Conservation (phyloP, 2,888 invertebrate genomes). For the Oscheius sp. region DNA sequence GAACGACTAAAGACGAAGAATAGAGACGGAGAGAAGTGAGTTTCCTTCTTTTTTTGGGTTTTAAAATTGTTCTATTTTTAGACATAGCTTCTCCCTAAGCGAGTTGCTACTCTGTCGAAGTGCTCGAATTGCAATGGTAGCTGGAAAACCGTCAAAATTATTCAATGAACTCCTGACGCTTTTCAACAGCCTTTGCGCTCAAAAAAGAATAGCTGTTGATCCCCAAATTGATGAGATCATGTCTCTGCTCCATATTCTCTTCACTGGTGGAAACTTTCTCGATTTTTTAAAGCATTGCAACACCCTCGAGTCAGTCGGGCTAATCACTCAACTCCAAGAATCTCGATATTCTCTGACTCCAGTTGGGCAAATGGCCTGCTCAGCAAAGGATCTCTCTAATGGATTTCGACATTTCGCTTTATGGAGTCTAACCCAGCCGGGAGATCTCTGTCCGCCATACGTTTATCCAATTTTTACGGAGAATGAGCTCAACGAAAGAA, state of each 20-base stretch:
- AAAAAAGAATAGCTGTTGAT: slow-evolving; percentile 16
- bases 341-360: background rate
- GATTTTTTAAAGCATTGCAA: slow-evolving; percentile 13
- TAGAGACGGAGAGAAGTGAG: slow-evolving; percentile 16
- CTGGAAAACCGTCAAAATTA: background rate
- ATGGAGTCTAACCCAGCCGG: slow-evolving; percentile 14
- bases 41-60: background rate
- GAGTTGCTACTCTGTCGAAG: slow-evolving; percentile 9
- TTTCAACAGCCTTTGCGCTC: slow-evolving; percentile 7
- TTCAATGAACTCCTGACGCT: slow-evolving; percentile 3
- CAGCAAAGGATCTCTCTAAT: background rate
- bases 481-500: slow-evolving; percentile 3
- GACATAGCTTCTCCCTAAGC: slow-evolving; percentile 8
- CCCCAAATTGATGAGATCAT: slow-evolving; percentile 8
- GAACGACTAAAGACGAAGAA: slow-evolving; percentile 15
- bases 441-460: slow-evolving; percentile 12
- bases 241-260: slow-evolving; percentile 18
- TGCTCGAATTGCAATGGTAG: slow-evolving; percentile 9
- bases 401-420: slow-evolving; percentile 11
- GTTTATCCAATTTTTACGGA: slow-evolving; percentile 17
- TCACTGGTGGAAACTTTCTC: slow-evolving; percentile 8
- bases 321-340: background rate
- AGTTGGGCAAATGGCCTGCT: background rate
- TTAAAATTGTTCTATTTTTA: background rate
- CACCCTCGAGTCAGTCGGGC: background rate